These are phyloP conservation scores for Pollenia griseotomentosa DNA, from an alignment of 2,888 invertebrate genomes.

Conservation along the genomic window DNA sequence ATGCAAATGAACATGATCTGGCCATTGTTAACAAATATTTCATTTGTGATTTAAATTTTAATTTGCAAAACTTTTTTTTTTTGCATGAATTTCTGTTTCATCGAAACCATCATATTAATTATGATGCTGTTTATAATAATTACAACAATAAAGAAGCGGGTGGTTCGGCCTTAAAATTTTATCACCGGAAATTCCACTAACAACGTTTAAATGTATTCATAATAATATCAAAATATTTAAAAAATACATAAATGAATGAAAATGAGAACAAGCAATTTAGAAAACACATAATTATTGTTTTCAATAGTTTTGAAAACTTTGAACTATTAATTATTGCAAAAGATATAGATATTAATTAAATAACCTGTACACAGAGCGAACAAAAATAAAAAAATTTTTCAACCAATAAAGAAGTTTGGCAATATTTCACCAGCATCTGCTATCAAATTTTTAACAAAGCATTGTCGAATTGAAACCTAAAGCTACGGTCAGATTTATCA, in stretches of 20 bases:
- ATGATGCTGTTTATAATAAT: not conserved
- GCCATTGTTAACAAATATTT: constrained; percentile 17
- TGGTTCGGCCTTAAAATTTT: constrained; percentile 63
- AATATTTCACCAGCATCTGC: too few relatives aligned
- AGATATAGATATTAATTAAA: too few relatives aligned
- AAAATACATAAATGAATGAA: constrained; percentile 5
- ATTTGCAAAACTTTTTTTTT: constrained; percentile 6
- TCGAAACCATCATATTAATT: constrained; percentile 10
- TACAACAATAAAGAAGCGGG: constrained; percentile 45
- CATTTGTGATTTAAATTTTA: not conserved
- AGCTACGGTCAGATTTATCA: too few relatives aligned
- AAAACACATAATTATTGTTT: too few relatives aligned
- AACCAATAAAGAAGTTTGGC: too few relatives aligned
- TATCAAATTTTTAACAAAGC: too few relatives aligned
- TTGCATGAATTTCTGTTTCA: constrained; percentile 15
- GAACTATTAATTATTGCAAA: too few relatives aligned
- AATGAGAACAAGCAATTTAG: not conserved
- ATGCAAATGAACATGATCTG: constrained; percentile 52
- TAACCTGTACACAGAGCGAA: too few relatives aligned
- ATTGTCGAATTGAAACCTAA: too few relatives aligned
- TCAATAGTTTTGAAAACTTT: too few relatives aligned
- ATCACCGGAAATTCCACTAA: constrained; percentile 57
- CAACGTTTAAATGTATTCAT: constrained; percentile 26
- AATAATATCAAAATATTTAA: constrained; percentile 13
- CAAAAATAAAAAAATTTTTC: too few relatives aligned